Conservation (phyloP, 2,113 vertebrate species). For the Neolamprologus fasciatus region DNA sequence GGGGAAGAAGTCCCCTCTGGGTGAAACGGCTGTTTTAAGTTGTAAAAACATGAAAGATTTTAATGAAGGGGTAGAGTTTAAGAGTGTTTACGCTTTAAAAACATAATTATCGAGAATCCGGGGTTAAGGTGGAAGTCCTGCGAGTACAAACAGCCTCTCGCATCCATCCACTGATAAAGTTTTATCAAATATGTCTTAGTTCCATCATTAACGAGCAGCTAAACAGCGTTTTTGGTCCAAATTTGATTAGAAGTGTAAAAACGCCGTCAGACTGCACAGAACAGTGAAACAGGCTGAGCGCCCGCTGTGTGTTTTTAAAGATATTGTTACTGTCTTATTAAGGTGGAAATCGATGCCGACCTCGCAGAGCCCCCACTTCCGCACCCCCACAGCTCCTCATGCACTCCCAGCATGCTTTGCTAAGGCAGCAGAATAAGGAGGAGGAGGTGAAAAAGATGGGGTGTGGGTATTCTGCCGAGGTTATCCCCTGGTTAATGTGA, state of each 20-base stretch:
- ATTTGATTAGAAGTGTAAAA: not conserved
- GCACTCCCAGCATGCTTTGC: slow-evolving; percentile 39
- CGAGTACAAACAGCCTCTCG: not conserved
- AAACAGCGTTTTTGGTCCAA: not conserved
- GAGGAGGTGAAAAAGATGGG: not conserved
- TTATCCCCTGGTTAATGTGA: slow-evolving; percentile 76
- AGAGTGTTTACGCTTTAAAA: not conserved
- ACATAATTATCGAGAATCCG: not conserved
- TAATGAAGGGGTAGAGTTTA: not conserved
- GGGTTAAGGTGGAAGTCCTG: not conserved
- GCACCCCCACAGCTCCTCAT: not conserved
- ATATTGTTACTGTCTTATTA: slow-evolving; percentile 56
- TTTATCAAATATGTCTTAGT: not conserved
- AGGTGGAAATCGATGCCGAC: slow-evolving; percentile 53
- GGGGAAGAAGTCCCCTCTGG: not conserved
- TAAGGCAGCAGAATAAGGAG: not conserved
- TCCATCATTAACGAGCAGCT: not conserved
- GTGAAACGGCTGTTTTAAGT: not conserved
- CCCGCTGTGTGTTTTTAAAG: slow-evolving; percentile 36
- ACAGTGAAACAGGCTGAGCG: not conserved
- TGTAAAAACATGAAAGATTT: not conserved
- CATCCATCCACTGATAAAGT: not conserved
- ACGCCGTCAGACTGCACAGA: not conserved
- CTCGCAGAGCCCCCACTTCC: slow-evolving; percentile 14
- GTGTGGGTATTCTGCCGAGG: slow-evolving; percentile 35